Evolutionary conservation across 2,888 invertebrate genomes (phyloP).

Genomic region (Erpobdella octoculata): DNA sequence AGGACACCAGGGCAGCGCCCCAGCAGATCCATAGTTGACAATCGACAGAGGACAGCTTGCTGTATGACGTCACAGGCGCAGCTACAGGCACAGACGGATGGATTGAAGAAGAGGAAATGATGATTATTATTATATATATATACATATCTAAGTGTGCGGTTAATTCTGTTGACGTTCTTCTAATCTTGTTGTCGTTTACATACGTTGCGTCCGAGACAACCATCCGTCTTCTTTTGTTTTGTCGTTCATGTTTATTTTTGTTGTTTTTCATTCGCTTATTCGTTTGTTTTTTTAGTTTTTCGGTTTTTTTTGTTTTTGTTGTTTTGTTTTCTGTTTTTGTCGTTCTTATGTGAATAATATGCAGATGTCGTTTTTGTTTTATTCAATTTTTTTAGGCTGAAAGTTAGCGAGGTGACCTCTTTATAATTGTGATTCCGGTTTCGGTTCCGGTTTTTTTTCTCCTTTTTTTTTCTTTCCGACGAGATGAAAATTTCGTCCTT

Average conservation of each 20-base stretch:
- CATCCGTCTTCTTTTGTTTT: background rate
- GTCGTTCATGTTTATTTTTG: background rate
- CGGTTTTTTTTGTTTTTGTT: background rate
- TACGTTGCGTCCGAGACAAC: background rate
- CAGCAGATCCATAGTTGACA: too few relatives aligned
- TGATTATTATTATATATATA: too few relatives aligned
- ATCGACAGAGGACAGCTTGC: too few relatives aligned
- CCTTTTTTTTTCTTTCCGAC: background rate
- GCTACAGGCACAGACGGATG: too few relatives aligned
- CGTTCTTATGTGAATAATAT: background rate
- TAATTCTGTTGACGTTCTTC: too few relatives aligned
- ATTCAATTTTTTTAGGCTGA: background rate
- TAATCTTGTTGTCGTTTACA: too few relatives aligned
- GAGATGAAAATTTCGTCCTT: too few relatives aligned
- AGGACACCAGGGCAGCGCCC: too few relatives aligned
- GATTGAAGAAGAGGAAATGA: too few relatives aligned
- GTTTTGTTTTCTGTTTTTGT: background rate
- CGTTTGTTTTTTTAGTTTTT: background rate
- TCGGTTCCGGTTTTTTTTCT: background rate
- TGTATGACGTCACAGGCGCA: too few relatives aligned
- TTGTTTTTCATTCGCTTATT: background rate
- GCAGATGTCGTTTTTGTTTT: background rate
- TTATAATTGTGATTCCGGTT: background rate
- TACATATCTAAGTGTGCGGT: too few relatives aligned
- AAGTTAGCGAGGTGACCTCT: too few relatives aligned